Evolutionary conservation across 1,140 invertebrate genomes (phyloP), one percentile per base, ranked within the genome.

Genomic region (Drosophila mojavensis): DNA sequence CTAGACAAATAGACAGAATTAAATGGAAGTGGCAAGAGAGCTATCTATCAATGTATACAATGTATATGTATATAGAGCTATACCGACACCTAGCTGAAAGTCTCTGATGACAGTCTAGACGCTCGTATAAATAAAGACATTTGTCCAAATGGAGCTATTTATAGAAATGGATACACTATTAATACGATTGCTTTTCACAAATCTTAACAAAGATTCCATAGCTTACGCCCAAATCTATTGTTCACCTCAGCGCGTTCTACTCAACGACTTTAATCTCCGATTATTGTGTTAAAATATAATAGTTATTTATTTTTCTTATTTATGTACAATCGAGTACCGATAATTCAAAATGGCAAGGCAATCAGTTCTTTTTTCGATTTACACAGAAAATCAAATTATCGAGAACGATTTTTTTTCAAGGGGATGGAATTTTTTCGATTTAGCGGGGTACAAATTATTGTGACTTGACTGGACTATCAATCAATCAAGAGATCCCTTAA

Each of bases 1-100:
- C 65, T 58, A 70, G 20, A 75, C 67, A 70, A 75, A 75, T 41
- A 70, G 17, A 48, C 67, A 39, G 67, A 75, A 64, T 73, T 68
- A 73, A 73, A 73, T 67, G 30, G 41, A 24, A 36, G 62, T 59
- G 36, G 20, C 51, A 11, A 17, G 43, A 9, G 43, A 6, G 43
- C 43, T 2, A 47, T 45, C 43, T 45, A 15, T n/a, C 2, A n/a
- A 30, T 5, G 6, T 30, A 36, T 36, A 36, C 17, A 17, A 17
- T 36, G 33, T 36, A 10, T 9, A 36, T 3, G 2, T 36, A 1
- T 36, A 6, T 5, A 7, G 6, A 9, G 33, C 33, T 36, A 10
- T 36, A 36, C 33, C 33, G 0, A 36, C 2, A 36, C 33, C 28
- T 30, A 30, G 28, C 28, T 0, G 28, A 30, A 30, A 30, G 33